Conservation (phyloP, 2,888 invertebrate species). For the Lamellibrachia satsuma region DNA sequence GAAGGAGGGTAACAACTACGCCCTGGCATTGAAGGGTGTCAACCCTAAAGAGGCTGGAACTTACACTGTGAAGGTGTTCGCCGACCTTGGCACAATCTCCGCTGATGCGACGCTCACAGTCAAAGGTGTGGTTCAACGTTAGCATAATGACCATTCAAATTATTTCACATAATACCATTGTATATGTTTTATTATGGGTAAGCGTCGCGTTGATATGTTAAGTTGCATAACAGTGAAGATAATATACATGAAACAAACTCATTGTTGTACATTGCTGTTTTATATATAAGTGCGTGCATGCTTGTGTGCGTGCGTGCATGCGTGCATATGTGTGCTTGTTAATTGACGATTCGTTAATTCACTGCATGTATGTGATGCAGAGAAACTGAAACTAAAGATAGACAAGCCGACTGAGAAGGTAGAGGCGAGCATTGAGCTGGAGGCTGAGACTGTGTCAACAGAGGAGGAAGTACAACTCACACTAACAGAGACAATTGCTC, state of each 20-base stretch:
- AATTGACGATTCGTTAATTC: background rate
- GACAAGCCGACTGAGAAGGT: background rate
- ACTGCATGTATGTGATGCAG: background rate
- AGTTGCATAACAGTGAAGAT: too few relatives aligned
- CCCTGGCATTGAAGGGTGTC: constrained; percentile 52
- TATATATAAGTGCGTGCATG: background rate
- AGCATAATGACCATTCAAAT: background rate
- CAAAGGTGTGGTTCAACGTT: constrained; percentile 50
- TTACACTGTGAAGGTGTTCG: constrained; percentile 56
- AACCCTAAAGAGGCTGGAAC: constrained; percentile 53
- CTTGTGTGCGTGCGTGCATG: background rate
- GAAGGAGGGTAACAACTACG: constrained; percentile 50
- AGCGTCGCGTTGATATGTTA: too few relatives aligned
- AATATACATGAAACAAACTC: too few relatives aligned
- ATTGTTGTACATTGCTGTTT: background rate
- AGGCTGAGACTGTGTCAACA: background rate
- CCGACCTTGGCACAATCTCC: constrained; percentile 56
- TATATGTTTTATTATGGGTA: too few relatives aligned
- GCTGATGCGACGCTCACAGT: constrained; percentile 60
- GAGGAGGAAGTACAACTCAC: background rate
- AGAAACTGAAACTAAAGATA: background rate
- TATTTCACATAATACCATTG: background rate
- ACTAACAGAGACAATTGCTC: background rate
- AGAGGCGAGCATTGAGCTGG: background rate
- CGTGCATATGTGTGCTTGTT: background rate